Conservation (phyloP, 2,113 vertebrate genomes). For the Caretta caretta region DNA sequence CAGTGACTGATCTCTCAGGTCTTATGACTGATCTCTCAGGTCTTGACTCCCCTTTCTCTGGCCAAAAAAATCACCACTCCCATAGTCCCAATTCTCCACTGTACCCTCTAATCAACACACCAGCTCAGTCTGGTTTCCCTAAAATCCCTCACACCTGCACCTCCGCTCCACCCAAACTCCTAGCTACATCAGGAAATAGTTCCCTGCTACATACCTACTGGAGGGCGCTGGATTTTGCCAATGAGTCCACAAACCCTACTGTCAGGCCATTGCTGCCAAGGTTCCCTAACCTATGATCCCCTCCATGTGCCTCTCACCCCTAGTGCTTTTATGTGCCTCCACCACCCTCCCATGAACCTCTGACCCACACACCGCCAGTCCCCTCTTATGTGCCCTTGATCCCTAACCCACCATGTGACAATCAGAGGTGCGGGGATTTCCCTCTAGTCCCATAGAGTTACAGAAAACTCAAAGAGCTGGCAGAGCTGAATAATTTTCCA, state of each 20-base stretch:
- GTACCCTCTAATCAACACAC: neutral
- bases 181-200: neutral
- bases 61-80: neutral
- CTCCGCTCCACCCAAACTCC: neutral
- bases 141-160: neutral
- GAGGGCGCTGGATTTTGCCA: neutral
- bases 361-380: neutral
- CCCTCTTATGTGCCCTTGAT: neutral
- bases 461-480: neutral
- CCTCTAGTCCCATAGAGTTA: neutral
- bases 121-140: neutral
- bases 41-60: neutral
- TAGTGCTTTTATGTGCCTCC: neutral
- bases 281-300: neutral
- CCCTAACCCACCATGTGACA: neutral
- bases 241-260: neutral
- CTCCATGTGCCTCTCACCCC: neutral
- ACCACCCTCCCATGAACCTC: neutral
- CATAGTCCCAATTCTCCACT: neutral
- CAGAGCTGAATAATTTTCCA: neutral
- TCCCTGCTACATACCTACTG: neutral
- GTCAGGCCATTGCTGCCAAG: neutral
- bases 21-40: neutral
- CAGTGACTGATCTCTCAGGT: neutral
- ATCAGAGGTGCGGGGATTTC: neutral